Conservation (phyloP, 2,888 invertebrate species). For the Dryococelus australis region DNA sequence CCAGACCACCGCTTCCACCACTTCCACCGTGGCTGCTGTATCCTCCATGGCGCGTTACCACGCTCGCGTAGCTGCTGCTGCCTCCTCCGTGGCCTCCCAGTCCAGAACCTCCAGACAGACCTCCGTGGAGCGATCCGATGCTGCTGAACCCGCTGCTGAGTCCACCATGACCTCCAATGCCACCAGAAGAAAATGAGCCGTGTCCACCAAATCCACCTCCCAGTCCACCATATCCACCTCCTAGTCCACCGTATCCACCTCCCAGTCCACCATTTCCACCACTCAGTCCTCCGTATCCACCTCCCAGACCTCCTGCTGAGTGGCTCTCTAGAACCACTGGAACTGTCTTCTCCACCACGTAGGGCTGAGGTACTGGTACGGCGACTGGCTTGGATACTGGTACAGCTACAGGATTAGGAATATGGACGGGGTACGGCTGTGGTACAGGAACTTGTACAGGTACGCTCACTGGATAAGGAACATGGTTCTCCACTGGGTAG, state of each 20-base stretch:
- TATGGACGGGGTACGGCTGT: conserved; percentile 45
- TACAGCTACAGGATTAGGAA: conserved; percentile 54
- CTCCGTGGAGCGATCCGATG: conserved; percentile 3
- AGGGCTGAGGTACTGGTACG: conserved; percentile 35
- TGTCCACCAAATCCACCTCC: conserved; percentile 30
- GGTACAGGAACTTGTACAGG: conserved; percentile 48
- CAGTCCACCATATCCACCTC: conserved; percentile 25
- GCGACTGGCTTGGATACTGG: conserved; percentile 47
- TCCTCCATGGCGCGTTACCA: not conserved
- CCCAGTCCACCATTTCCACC: conserved; percentile 1
- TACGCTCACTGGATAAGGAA: conserved; percentile 43
- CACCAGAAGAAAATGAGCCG: conserved; percentile 48
- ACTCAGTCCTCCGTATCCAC: not conserved
- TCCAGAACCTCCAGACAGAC: conserved; percentile 25
- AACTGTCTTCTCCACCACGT: conserved; percentile 36
- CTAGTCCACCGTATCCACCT: not conserved
- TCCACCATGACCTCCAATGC: conserved; percentile 50
- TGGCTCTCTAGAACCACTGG: conserved; percentile 33
- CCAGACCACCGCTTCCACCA: conserved; percentile 51
- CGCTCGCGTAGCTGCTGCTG: not conserved
- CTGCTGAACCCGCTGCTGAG: not conserved
- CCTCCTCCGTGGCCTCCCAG: conserved; percentile 28
- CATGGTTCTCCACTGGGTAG: conserved; percentile 42
- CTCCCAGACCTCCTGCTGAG: not conserved
- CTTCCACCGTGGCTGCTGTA: conserved; percentile 17